Percentiles rank a stretch among this genome's conserved stretches.
These are phyloP conservation scores for Tipula helvola DNA, from an alignment of 2,888 invertebrate species.

Conservation along the genomic window DNA sequence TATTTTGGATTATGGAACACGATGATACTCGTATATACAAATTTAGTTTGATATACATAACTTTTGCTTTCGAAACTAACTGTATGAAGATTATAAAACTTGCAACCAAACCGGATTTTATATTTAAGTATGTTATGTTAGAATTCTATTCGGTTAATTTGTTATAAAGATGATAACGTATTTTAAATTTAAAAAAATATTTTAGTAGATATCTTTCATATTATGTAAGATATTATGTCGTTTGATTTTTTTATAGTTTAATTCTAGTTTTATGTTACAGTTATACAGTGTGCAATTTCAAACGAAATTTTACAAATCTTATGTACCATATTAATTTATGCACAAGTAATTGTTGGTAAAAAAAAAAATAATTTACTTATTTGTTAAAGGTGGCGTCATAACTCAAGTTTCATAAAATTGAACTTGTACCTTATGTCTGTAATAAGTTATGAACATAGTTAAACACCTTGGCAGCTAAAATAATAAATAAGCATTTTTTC, in stretches of 20 bases:
- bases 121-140: not conserved
- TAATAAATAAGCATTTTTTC: not conserved
- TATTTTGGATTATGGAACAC: not conserved
- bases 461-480: not conserved
- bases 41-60: not conserved
- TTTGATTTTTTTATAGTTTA: not conserved
- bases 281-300: not conserved
- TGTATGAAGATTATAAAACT: not conserved
- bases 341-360: not conserved
- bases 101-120: not conserved
- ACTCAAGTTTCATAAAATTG: not conserved
- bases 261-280: not conserved
- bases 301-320: not conserved
- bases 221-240: not conserved
- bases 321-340: not conserved
- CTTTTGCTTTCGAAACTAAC: not conserved
- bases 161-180: not conserved
- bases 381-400: too few species aligned
- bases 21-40: not conserved
- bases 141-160: not conserved
- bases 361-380: too few species aligned
- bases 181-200: not conserved
- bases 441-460: not conserved
- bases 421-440: not conserved
- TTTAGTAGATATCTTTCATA: too few species aligned